Evolutionary conservation across 1,140 invertebrate genomes (phyloP).

Genomic region (Bombus pascuorum): DNA sequence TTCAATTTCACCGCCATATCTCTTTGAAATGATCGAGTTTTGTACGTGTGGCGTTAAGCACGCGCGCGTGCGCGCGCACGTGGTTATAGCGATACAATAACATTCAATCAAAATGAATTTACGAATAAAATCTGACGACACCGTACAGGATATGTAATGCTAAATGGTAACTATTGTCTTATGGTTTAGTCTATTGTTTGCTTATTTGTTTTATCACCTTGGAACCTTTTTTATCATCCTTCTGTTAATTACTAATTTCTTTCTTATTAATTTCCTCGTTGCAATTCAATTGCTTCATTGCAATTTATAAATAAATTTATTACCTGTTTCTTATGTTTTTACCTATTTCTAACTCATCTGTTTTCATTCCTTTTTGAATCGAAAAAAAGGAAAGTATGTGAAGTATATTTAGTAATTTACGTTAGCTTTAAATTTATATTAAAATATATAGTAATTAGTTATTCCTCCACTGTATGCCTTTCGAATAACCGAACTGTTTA

Average conservation of each 20-base stretch:
- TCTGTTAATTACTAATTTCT: background rate
- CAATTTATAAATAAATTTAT: background rate
- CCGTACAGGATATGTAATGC: background rate
- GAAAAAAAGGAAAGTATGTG: background rate
- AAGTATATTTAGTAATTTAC: background rate
- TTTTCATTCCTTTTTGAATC: background rate
- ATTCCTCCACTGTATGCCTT: background rate
- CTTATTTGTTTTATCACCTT: background rate
- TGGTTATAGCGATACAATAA: constrained; percentile 28
- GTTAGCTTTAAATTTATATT: constrained; percentile 6
- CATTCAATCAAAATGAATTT: constrained; percentile 46
- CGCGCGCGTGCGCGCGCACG: background rate
- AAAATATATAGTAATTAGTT: constrained; percentile 12
- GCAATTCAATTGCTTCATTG: background rate
- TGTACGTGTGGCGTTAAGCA: constrained; percentile 22
- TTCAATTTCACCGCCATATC: background rate
- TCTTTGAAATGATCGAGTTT: background rate
- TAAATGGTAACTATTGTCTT: constrained; percentile 8
- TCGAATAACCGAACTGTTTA: constrained; percentile 14
- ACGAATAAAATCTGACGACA: constrained; percentile 29
- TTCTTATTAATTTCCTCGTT: background rate
- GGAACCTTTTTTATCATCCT: background rate
- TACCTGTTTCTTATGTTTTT: background rate
- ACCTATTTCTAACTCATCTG: background rate
- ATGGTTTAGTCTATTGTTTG: background rate